phyloP scores from a whole-genome alignment of 2,888 invertebrate genomes.

The Cordylochernes scorpioides region DNA sequence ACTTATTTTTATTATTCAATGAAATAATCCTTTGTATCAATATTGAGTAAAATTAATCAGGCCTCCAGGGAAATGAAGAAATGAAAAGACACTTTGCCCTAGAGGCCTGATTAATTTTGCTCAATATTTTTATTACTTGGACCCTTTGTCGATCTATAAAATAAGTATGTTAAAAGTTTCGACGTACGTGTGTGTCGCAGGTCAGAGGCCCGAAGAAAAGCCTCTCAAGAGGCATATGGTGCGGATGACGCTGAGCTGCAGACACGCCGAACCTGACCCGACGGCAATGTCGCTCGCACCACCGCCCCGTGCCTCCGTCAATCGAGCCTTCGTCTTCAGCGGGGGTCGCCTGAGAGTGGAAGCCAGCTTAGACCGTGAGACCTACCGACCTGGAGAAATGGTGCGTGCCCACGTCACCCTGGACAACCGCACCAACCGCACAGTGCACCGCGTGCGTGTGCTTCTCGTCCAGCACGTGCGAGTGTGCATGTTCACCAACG shows the following conservation, averaged over 20 bases:
- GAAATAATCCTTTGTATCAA: no score
- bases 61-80: no score
- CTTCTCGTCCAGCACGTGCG: constrained; percentile 66
- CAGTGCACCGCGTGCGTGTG: constrained; percentile 51
- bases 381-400: constrained; percentile 55
- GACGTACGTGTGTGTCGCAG: constrained; percentile 24
- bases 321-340: constrained; percentile 57
- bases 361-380: constrained; percentile 44
- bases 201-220: constrained; percentile 56
- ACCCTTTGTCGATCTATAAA: no score
- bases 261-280: constrained; percentile 9
- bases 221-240: constrained; percentile 48
- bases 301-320: constrained; percentile 18
- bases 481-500: constrained; percentile 81
- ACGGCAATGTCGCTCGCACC: background rate
- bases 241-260: constrained; percentile 53
- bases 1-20: no score
- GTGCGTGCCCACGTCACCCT: constrained; percentile 44
- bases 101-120: no score
- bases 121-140: no score
- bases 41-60: no score
- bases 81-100: no score
- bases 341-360: constrained; percentile 52
- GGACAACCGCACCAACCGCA: constrained; percentile 53
- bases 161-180: no score